phyloP scores from a whole-genome alignment of 2,888 invertebrate species.

The Papilio protenor region DNA sequence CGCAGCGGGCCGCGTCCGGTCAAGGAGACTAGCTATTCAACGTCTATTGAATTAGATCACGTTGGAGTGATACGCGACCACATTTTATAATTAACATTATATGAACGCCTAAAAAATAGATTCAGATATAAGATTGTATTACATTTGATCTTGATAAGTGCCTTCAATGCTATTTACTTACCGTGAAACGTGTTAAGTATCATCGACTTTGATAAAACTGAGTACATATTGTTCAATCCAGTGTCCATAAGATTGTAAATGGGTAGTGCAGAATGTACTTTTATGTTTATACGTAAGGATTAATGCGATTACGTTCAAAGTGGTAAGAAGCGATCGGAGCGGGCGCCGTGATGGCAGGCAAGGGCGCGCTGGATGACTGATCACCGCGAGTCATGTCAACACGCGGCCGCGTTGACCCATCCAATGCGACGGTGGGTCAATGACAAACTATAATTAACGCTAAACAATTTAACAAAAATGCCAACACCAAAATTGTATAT shows the following conservation, averaged over 20 bases:
- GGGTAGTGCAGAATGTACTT: neutral
- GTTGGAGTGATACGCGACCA: slow-evolving; percentile 8
- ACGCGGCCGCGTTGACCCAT: slow-evolving; percentile 70
- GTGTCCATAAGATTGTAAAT: neutral
- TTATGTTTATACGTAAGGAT: neutral
- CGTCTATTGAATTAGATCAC: slow-evolving; percentile 20
- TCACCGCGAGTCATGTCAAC: slow-evolving; percentile 76
- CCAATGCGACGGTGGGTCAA: slow-evolving; percentile 60
- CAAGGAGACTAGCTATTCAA: slow-evolving; percentile 60
- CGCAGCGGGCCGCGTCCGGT: slow-evolving; percentile 57
- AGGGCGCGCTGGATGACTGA: slow-evolving; percentile 76
- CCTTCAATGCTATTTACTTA: neutral
- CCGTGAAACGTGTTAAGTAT: neutral
- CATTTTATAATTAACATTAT: slow-evolving; percentile 16
- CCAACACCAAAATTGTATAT: slow-evolving; percentile 27
- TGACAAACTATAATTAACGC: slow-evolving; percentile 50
- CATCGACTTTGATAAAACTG: slow-evolving; percentile 2
- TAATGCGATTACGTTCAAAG: neutral
- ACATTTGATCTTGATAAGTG: neutral
- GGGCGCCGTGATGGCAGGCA: slow-evolving; percentile 53
- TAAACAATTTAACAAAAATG: slow-evolving; percentile 29
- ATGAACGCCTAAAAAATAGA: neutral
- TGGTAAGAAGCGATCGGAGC: neutral
- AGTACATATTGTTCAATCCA: neutral
- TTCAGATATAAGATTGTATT: slow-evolving; percentile 2